These are phyloP conservation scores for Taphrorychus bicolor DNA, from an alignment of 2,888 invertebrate genomes.

Conservation along the genomic window DNA sequence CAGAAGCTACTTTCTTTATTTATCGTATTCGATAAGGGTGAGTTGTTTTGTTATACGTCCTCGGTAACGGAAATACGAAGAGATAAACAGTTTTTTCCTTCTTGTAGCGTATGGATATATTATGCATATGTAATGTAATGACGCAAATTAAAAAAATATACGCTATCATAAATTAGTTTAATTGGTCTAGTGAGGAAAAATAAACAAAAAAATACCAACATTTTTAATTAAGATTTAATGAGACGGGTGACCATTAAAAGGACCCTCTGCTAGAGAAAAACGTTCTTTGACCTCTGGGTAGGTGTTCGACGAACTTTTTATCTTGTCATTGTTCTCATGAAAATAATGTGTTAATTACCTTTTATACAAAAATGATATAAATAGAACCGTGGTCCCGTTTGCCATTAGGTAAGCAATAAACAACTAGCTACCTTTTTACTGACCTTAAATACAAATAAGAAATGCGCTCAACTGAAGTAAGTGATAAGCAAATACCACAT, in stretches of 20 bases:
- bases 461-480: too few relatives aligned
- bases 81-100: constrained; percentile 25
- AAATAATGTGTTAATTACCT: constrained; percentile 37
- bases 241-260: constrained; percentile 17
- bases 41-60: constrained; percentile 37
- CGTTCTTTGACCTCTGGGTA: constrained; percentile 37
- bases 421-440: too few relatives aligned
- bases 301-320: constrained; percentile 39
- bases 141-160: constrained; percentile 2
- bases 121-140: too few relatives aligned
- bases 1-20: constrained; percentile 33
- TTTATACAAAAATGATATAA: constrained; percentile 35
- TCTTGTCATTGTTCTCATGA: constrained; percentile 37
- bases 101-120: too few relatives aligned
- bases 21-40: constrained; percentile 40
- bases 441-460: too few relatives aligned
- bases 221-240: constrained; percentile 33
- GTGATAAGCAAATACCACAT: too few relatives aligned
- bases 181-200: constrained; percentile 13
- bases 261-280: constrained; percentile 23
- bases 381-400: too few relatives aligned
- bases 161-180: constrained; percentile 22
- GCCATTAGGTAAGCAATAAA: neutral
- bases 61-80: constrained; percentile 35
- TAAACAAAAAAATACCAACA: constrained; percentile 4